phyloP scores from a whole-genome alignment of 2,888 invertebrate genomes.

The Mimachlamys varia region DNA sequence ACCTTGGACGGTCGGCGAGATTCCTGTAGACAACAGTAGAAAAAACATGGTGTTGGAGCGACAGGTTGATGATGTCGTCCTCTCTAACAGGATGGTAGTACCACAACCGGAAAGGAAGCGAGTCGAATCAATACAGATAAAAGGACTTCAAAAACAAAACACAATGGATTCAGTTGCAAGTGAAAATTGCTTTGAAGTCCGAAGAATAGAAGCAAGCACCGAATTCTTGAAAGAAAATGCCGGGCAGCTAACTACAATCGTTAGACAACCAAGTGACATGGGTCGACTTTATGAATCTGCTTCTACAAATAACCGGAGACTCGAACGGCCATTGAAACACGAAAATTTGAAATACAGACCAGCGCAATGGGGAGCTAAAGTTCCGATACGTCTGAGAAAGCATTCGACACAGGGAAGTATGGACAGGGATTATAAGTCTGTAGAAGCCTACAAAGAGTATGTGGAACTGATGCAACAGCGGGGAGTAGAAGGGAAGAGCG shows the following conservation, averaged over 20 bases:
- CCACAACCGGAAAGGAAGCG: slow-evolving; percentile 49
- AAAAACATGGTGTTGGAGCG: slow-evolving; percentile 1
- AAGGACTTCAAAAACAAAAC: not conserved
- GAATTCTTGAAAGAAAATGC: slow-evolving; percentile 39
- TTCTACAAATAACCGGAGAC: slow-evolving; percentile 37
- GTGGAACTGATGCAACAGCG: slow-evolving; percentile 52
- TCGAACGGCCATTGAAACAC: slow-evolving; percentile 61
- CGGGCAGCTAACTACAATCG: slow-evolving; percentile 41
- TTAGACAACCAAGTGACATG: slow-evolving; percentile 48
- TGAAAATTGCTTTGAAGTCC: slow-evolving; percentile 45
- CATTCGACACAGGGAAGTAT: not conserved
- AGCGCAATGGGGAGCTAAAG: slow-evolving; percentile 42
- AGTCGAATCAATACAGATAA: not conserved
- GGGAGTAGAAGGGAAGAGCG: slow-evolving; percentile 47
- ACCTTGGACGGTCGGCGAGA: slow-evolving; percentile 50
- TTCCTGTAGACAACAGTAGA: not conserved
- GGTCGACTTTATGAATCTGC: not conserved
- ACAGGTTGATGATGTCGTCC: slow-evolving; percentile 29
- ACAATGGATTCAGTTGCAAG: not conserved
- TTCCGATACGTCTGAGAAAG: slow-evolving; percentile 4
- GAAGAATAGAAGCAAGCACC: slow-evolving; percentile 43
- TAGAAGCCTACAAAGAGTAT: slow-evolving; percentile 63
- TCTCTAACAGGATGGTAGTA: slow-evolving; percentile 47
- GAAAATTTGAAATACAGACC: slow-evolving; percentile 54
- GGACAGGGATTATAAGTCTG: slow-evolving; percentile 60